Percentiles rank a stretch among this genome's conserved stretches.
These are phyloP conservation scores for Xyliphius kryptos DNA, from an alignment of 2,113 vertebrate species.

Conservation along the genomic window DNA sequence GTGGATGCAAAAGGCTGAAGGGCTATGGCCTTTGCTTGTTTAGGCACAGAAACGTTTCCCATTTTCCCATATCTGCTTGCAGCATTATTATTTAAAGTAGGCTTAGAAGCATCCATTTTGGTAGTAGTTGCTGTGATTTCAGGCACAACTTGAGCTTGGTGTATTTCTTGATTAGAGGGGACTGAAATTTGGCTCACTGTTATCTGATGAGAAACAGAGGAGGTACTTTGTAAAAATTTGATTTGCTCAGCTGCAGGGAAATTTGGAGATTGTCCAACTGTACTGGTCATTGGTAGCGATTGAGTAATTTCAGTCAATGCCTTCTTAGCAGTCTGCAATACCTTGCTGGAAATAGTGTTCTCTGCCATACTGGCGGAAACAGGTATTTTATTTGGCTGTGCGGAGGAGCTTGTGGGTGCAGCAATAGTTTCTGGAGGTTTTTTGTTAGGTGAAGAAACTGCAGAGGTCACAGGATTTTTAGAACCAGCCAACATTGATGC, in stretches of 20 bases:
- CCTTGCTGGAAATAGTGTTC: slow-evolving; percentile 42
- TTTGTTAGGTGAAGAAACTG: slow-evolving; percentile 22
- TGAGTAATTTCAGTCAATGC: neutral
- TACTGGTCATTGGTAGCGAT: slow-evolving; percentile 15
- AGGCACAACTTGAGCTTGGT: slow-evolving; percentile 11
- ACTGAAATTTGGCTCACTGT: too few relatives aligned
- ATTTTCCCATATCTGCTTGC: slow-evolving; percentile 20
- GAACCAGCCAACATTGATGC: slow-evolving; percentile 51
- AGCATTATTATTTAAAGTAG: slow-evolving; percentile 26
- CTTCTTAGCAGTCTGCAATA: slow-evolving; percentile 5
- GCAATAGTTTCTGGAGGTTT: slow-evolving; percentile 27
- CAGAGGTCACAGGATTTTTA: slow-evolving; percentile 59
- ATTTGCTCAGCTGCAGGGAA: too few relatives aligned
- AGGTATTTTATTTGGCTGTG: slow-evolving; percentile 48
- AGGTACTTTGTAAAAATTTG: slow-evolving; percentile 10
- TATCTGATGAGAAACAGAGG: neutral
- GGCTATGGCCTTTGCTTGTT: slow-evolving; percentile 20
- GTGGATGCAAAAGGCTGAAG: slow-evolving; percentile 9
- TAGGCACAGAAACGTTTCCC: slow-evolving; percentile 1
- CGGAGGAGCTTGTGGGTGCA: slow-evolving; percentile 42
- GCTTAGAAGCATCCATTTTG: slow-evolving; percentile 4
- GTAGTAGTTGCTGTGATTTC: slow-evolving; percentile 48
- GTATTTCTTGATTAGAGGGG: neutral
- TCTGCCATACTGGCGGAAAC: slow-evolving; percentile 57
- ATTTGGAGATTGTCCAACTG: slow-evolving; percentile 4